Base-by-base conservation (phyloP, 2,888 invertebrate species). In the Trachelus troglodyta region DNA sequence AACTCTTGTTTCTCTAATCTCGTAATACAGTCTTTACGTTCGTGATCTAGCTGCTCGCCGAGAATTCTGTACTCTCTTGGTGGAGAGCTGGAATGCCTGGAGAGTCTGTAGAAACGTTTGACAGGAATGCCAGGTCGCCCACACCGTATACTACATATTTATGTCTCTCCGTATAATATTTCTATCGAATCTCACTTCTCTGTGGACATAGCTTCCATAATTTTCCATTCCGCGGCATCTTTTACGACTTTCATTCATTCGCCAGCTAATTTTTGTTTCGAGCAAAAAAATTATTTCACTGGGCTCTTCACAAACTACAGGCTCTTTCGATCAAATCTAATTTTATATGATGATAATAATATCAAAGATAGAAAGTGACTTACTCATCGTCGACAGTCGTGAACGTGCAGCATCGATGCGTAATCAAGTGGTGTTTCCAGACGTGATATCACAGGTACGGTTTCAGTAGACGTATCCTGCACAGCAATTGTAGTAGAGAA, bases 391-490 rank as follows among this genome's bases (percentile, higher is more conserved):
- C 9, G 56, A 23, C 9, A 23, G 23, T 23, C 9, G 56, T 23
- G 56, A 23, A 23, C 23, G 56, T 56, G 56, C 23, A 56, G 56
- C 56, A 2, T 56, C 56, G 56, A 56, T 56, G 56, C 56, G 56
- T 56, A 56, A 56, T 56, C 56, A 23, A 56, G 56, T 56, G 56
- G 23, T 56, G 56, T 56, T 56, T 56, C 23, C 23, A 56, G 56
- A 56, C 9, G 56, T 56, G 56, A 56, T 56, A 56, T 56, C 56
- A 56, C 69, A 76, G 69, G 76, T 76, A 76, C 40, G 76, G 31
- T 76, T 56, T 56, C 76, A 23, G 73, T 76, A 34, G 71, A 76
- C 76, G 76, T 56, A 56, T 56, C 56, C 56, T 56, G 9, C 9
- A 15, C 56, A 56, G 23, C 56, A 56, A 9, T 40, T 23, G 9